These are phyloP conservation scores for Salvelinus namaycush DNA, from an alignment of 2,113 vertebrate genomes.

Conservation along the genomic window DNA sequence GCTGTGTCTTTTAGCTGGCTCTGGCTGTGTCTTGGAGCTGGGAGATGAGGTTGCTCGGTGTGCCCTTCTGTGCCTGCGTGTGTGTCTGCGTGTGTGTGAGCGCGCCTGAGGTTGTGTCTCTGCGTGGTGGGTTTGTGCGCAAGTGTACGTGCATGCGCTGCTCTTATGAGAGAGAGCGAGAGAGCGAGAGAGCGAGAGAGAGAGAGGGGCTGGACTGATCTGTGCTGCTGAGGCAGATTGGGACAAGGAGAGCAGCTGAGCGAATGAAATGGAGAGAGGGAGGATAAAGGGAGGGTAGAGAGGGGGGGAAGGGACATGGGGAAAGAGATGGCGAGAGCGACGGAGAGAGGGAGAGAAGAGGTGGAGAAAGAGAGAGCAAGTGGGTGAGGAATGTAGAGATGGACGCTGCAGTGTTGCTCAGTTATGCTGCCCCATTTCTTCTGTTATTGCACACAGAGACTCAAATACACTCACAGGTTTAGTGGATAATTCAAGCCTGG, in stretches of 20 bases:
- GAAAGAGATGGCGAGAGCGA: conserved; percentile 2
- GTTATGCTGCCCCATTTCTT: conserved; percentile 6
- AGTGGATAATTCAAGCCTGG: too few relatives aligned
- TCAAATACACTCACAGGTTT: conserved; percentile 13
- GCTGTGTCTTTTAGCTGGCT: background rate
- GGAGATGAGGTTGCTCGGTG: background rate
- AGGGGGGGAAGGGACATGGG: background rate
- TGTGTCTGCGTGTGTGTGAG: background rate
- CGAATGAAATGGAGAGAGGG: conserved; percentile 1
- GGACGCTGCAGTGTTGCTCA: conserved; percentile 9
- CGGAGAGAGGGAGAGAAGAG: conserved; percentile 11
- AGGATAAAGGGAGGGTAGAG: too few relatives aligned
- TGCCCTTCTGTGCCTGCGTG: conserved; percentile 13
- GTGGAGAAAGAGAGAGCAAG: conserved; percentile 14
- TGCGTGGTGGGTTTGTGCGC: conserved; percentile 1
- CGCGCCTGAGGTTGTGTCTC: conserved; percentile 2
- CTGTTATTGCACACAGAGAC: conserved; percentile 1
- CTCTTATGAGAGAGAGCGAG: conserved; percentile 46
- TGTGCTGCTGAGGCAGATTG: conserved; percentile 31
- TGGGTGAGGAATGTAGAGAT: conserved; percentile 31
- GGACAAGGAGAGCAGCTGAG: conserved; percentile 39
- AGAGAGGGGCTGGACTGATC: conserved; percentile 24
- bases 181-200: background rate
- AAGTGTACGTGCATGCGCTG: conserved; percentile 16
- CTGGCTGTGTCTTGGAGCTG: background rate